Evolutionary conservation across 1,140 invertebrate genomes (phyloP).

Genomic region (Octopus sinensis): DNA sequence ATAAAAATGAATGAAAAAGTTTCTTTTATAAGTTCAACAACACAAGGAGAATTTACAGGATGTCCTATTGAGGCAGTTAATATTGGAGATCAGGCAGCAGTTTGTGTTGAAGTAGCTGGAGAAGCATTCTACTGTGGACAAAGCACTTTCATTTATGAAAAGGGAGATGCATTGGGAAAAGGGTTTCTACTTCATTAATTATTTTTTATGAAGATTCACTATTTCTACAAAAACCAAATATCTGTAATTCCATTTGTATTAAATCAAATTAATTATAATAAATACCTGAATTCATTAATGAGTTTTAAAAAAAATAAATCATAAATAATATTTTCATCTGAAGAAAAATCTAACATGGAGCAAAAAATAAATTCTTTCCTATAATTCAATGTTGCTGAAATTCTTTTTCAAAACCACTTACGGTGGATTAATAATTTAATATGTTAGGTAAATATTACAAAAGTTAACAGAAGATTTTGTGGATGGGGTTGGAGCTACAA

Average conservation of each 20-base stretch:
- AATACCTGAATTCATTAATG: too few species aligned
- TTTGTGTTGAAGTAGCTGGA: conserved; percentile 49
- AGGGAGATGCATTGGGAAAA: conserved; percentile 39
- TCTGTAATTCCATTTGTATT: background rate
- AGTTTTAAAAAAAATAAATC: too few species aligned
- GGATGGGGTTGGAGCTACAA: too few species aligned
- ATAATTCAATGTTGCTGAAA: too few species aligned
- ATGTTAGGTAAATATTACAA: too few species aligned
- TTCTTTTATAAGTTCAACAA: conserved; percentile 38
- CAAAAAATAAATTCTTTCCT: too few species aligned
- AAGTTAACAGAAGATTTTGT: too few species aligned
- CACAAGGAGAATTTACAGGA: conserved; percentile 35
- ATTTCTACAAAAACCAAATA: background rate
- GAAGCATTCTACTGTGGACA: conserved; percentile 46
- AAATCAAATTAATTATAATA: background rate
- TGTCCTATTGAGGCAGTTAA: conserved; percentile 28
- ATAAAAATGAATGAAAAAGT: conserved; percentile 39
- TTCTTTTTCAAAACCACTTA: too few species aligned
- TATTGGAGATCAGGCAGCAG: conserved; percentile 29
- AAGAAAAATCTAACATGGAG: too few species aligned
- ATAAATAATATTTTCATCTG: too few species aligned
- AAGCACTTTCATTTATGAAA: conserved; percentile 40
- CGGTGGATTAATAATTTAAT: too few species aligned
- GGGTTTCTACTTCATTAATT: conserved; percentile 52
- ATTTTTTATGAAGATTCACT: background rate